Base-by-base conservation (phyloP, 2,888 invertebrate genomes). In the Hydroisotoma schaefferi region DNA sequence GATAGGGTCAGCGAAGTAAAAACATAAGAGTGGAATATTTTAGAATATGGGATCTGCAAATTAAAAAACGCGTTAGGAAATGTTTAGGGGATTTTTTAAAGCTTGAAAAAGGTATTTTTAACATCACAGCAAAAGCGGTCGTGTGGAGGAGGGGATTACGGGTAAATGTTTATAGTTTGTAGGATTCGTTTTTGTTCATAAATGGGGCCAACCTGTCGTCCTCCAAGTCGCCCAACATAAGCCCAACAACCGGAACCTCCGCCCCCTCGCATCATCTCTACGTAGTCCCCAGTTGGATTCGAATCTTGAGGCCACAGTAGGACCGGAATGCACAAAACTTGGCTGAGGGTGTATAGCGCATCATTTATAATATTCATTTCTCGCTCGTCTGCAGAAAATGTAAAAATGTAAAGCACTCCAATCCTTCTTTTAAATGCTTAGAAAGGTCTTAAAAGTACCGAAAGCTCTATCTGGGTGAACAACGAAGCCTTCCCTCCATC, bases 221-320 rank as follows among this genome's bases (percentile, higher is more conserved):
- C 60, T 20, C 66, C 66, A 2, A 58, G 44, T 23, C 47, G n/a
- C 3, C 66, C 66, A 38, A 66, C 61, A 25, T 58, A 61, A 18
- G 63, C 56, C 37, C 61, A 63, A 27, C 66, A 63, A 3, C 66
- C 66, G 22, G 63, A 58, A 10, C 37, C 43, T 15, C 4, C n/a
- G 20, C 53, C 53, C 2, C 53, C 53, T 40, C 40, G 22, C 3
- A 66, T 63, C 15, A 66, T 66, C 12, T 51, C 20, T 8, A 66
- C 58, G 25, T 40, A 66, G 25, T 66, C 66, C 8, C 63, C 66
- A 22, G 40, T 22, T 5, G 64, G 64, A 25, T 37, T 57, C 2
- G 55, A 57, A 6, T 48, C 38, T 18, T 25, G 27, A 1, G 64
- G 64, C 61, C 58, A 64, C 22, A 61, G 48, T 2, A 55, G 55